Evolutionary conservation across 2,888 invertebrate species (phyloP), one percentile per base, ranked within the genome.

Genomic region (Callinectes sapidus): DNA sequence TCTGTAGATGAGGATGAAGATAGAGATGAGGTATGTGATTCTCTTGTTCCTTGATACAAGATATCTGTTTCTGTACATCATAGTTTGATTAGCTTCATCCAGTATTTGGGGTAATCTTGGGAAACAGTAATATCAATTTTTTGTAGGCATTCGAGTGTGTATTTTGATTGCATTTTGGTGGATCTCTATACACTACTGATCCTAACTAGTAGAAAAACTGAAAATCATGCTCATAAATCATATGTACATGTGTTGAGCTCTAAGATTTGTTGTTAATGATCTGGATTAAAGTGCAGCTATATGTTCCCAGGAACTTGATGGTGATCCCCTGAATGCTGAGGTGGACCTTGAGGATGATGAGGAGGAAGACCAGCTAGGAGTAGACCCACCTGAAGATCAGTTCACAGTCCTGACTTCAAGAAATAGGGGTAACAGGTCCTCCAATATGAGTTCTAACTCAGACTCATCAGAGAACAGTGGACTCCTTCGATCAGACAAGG

Each of bases 361-460:
- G 95, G 96, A 97, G 90, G 97, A 97, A 93, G 96, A 94, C 87
- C 92, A 92, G 87, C 42, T 91, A 35, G 94, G 94, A 8, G 94
- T 92, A 28, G 93, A 94, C 32, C 91, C 89, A 23, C 81, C 91
- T 35, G 94, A 94, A 48, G 94, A 94, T 61, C 87, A 90, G 23
- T 96, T 96, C 61, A 92, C 94, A 0, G 97, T 97, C 95, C 96
- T 97, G 32, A 97, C 97, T 95, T 93, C 94, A 14, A 94, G 95
- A 23, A 95, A 95, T 88, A 94, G 95, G 87, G 94, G 95, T 39
- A 97, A 97, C 95, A 97, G 97, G 93, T 97, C 97, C 87, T 98
- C 97, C 95, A 97, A 98, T 95, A 96, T 98, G 95, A 98, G 98
- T 89, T 97, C 97, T 93, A 97, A 97, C n/a, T 98, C 98, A 94